These are phyloP conservation scores for Choristoneura fumiferana DNA, from an alignment of 1,140 invertebrate genomes.

Conservation along the genomic window DNA sequence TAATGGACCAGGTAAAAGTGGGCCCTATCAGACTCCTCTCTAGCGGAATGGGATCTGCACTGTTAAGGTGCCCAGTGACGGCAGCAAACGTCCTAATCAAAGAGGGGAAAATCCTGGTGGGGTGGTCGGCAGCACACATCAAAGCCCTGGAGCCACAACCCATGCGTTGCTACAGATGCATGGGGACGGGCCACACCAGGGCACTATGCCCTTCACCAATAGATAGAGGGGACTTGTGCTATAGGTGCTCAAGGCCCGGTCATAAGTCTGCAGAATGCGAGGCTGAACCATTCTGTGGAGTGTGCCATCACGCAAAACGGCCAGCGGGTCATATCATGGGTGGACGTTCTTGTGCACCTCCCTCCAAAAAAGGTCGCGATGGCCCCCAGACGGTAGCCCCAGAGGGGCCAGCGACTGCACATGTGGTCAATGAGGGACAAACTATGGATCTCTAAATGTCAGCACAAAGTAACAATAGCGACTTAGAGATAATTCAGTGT, in stretches of 20 bases:
- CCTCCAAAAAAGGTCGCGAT: not conserved
- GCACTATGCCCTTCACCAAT: not conserved
- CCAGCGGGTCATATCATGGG: not conserved
- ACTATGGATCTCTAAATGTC: not conserved
- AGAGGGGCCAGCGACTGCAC: conserved; percentile 16
- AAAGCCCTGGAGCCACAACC: too few relatives aligned
- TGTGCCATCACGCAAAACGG: not conserved
- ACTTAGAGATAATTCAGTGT: conserved; percentile 5
- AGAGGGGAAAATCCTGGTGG: too few relatives aligned
- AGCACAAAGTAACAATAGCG: not conserved
- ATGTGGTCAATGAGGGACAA: too few relatives aligned
- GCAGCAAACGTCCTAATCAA: too few relatives aligned
- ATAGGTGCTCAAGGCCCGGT: not conserved
- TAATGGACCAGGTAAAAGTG: too few relatives aligned
- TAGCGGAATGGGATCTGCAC: too few relatives aligned
- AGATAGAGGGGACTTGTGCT: not conserved
- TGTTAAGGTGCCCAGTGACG: too few relatives aligned
- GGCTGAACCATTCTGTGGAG: not conserved
- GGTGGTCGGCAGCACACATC: too few relatives aligned
- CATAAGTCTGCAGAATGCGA: not conserved
- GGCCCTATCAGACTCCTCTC: too few relatives aligned
- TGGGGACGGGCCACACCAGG: too few relatives aligned
- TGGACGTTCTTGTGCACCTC: not conserved
- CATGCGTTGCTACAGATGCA: too few relatives aligned
- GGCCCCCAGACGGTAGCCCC: not conserved